phyloP scores from a whole-genome alignment of 2,113 vertebrate genomes.

The Podilymbus podiceps region DNA sequence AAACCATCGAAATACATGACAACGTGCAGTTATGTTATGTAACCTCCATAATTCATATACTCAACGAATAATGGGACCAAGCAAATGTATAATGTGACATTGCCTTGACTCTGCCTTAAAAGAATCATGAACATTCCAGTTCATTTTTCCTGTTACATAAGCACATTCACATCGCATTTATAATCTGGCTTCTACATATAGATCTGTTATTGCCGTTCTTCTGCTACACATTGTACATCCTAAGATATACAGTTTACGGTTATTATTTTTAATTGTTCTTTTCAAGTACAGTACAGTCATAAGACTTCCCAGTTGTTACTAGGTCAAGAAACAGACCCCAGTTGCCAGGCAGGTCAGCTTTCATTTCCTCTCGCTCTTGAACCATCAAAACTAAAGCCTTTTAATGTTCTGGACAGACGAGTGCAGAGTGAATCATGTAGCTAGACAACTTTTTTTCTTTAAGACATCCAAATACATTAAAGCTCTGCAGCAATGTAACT shows the following conservation, averaged over 20 bases:
- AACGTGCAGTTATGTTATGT: not conserved
- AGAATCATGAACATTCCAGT: not conserved
- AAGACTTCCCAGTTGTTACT: not conserved
- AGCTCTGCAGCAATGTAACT: not conserved
- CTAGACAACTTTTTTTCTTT: not conserved
- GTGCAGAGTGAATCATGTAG: not conserved
- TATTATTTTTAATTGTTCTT: not conserved
- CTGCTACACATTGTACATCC: not conserved
- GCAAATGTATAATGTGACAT: not conserved
- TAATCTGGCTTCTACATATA: not conserved
- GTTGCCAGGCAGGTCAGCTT: not conserved
- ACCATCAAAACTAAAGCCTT: not conserved
- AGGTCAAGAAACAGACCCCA: not conserved
- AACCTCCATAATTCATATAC: not conserved
- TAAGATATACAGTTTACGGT: not conserved
- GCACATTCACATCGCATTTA: not conserved
- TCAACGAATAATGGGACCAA: not conserved
- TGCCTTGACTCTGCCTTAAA: not conserved
- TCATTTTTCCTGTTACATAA: not conserved
- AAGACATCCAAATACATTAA: not conserved
- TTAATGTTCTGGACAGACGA: not conserved
- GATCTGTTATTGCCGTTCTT: not conserved
- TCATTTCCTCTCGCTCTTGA: not conserved
- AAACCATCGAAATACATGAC: not conserved
- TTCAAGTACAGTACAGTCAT: not conserved